A percentile compares a stretch with the other conserved stretches of the same genome.
Evolutionary conservation across 2,113 vertebrate species (phyloP).

Genomic region (Cettia cetti): DNA sequence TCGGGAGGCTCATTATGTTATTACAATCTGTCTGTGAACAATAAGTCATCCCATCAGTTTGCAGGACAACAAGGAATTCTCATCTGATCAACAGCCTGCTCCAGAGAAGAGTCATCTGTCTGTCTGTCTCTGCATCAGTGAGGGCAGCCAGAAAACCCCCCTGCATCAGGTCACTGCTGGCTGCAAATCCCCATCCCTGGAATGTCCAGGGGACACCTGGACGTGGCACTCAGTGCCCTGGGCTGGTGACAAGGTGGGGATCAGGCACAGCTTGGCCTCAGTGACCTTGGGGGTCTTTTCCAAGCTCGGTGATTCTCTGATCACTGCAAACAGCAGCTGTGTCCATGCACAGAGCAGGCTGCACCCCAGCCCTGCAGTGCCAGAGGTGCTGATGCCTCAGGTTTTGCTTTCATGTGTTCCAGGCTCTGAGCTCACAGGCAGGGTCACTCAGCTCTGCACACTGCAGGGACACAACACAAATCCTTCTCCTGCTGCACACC

Average conservation of each 20-base stretch:
- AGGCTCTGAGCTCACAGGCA: too few species aligned
- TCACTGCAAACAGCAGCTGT: fast-evolving
- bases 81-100: not conserved
- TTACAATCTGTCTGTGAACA: conserved; percentile 39
- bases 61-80: conserved; percentile 3
- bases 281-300: not conserved
- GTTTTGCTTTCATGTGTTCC: too few species aligned
- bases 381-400: too few species aligned
- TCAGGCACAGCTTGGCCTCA: fast-evolving
- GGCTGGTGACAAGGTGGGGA: not conserved
- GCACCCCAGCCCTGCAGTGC: fast-evolving
- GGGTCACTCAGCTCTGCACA: too few species aligned
- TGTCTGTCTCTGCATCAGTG: not conserved
- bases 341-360: fast-evolving
- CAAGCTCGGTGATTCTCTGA: fast-evolving
- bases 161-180: not conserved
- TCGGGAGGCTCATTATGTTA: conserved; percentile 54
- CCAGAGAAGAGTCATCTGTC: not conserved
- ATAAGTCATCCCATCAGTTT: conserved; percentile 16
- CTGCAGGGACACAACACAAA: too few species aligned
- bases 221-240: not conserved
- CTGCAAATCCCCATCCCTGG: not conserved
- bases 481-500: too few species aligned
- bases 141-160: not conserved
- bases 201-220: not conserved